Percentiles rank a stretch among this genome's conserved stretches.
phyloP scores from a whole-genome alignment of 2,113 vertebrate genomes.

The Zosterops borbonicus region DNA sequence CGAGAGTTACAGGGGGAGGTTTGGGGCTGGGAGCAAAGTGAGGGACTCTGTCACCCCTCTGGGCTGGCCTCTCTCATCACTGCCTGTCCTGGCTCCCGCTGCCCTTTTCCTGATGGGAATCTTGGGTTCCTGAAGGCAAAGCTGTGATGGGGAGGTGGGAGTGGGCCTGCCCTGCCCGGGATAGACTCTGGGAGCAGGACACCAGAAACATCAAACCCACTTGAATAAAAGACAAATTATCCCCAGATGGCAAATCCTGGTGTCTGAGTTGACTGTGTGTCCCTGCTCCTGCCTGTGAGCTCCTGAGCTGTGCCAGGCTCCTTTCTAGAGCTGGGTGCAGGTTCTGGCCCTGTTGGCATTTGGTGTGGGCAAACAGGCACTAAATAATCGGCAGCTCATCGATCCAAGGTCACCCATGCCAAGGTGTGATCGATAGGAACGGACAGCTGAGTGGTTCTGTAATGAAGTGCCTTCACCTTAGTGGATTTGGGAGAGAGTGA shows the following conservation, averaged over 20 bases:
- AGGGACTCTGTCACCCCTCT: background rate
- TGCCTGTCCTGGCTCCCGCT: rapidly evolving
- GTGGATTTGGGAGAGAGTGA: constrained; percentile 45
- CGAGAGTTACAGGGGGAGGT: background rate
- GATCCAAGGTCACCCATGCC: constrained; percentile 72
- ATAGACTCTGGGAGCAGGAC: background rate
- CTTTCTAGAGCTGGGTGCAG: background rate
- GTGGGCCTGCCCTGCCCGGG: background rate
- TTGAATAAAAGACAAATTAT: background rate
- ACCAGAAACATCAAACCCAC: background rate
- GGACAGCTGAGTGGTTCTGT: constrained; percentile 72
- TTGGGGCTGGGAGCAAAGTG: background rate
- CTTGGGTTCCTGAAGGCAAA: background rate
- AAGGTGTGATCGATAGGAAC: constrained; percentile 66
- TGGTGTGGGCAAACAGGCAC: constrained; percentile 47
- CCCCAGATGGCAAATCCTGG: background rate
- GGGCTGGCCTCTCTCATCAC: background rate
- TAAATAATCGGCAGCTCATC: constrained; percentile 67
- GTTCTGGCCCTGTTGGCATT: background rate
- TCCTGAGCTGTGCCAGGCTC: background rate
- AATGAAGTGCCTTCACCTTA: constrained; percentile 72
- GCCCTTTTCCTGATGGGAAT: background rate
- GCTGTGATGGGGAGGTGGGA: background rate
- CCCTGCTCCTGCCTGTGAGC: background rate
- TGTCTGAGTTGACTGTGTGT: background rate